Percentiles rank a stretch among this genome's conserved stretches.
Evolutionary conservation across 2,888 invertebrate species (phyloP).

Genomic region (Eristalinus sepulchralis): DNA sequence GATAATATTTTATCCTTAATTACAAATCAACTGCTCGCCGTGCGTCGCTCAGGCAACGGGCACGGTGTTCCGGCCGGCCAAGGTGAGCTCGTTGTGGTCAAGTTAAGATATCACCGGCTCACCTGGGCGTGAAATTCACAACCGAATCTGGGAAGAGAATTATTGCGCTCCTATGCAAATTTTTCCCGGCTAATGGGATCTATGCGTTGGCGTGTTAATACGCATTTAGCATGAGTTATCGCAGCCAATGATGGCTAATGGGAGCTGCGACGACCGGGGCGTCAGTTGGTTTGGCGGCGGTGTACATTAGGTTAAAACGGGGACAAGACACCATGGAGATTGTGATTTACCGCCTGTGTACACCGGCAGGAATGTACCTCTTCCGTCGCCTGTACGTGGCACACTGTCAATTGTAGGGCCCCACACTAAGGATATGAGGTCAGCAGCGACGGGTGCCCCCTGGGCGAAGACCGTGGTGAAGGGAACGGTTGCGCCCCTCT

Average conservation of each 20-base stretch:
- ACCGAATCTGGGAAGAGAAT: slow-evolving; percentile 49
- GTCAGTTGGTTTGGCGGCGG: slow-evolving; percentile 21
- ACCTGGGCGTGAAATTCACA: slow-evolving; percentile 68
- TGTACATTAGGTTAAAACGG: slow-evolving; percentile 19
- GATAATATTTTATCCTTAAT: slow-evolving; percentile 71
- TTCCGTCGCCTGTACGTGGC: not conserved
- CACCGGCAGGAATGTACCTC: slow-evolving; percentile 30
- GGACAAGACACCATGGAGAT: slow-evolving; percentile 33
- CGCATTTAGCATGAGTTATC: slow-evolving; percentile 65
- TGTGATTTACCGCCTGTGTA: slow-evolving; percentile 58
- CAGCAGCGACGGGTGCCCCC: slow-evolving; percentile 34
- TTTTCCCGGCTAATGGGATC: slow-evolving; percentile 57
- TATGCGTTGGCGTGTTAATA: slow-evolving; percentile 70
- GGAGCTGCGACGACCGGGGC: slow-evolving; percentile 43
- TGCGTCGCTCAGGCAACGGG: slow-evolving; percentile 9
- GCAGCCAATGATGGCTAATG: slow-evolving; percentile 54
- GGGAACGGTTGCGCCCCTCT: slow-evolving; percentile 20
- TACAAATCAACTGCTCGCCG: slow-evolving; percentile 65
- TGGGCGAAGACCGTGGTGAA: slow-evolving; percentile 6
- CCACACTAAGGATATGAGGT: slow-evolving; percentile 59
- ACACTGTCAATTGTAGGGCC: slow-evolving; percentile 54
- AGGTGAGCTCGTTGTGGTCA: slow-evolving; percentile 9
- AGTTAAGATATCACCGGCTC: slow-evolving; percentile 66
- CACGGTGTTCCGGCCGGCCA: not conserved
- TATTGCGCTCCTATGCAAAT: slow-evolving; percentile 65